Percentiles rank a stretch among this genome's conserved stretches.
Conservation (phyloP, 2,113 vertebrate genomes). For the Chaetodon trifascialis region DNA sequence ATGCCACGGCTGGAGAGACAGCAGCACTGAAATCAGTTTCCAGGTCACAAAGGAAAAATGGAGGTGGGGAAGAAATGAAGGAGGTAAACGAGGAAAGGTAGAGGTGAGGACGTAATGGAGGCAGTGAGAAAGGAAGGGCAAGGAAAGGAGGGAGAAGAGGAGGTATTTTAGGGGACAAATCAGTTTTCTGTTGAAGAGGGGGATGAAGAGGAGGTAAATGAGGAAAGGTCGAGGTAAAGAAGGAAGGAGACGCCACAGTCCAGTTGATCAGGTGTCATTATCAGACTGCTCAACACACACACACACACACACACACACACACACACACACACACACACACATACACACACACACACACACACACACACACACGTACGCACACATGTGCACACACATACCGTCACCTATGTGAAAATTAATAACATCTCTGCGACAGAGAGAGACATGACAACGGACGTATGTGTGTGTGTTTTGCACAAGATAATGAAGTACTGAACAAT, state of each 20-base stretch:
- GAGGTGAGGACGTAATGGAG: background rate
- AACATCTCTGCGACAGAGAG: slow-evolving; percentile 38
- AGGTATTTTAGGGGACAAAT: background rate
- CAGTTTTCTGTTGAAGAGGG: background rate
- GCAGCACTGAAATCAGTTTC: slow-evolving; percentile 5
- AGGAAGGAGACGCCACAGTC: background rate
- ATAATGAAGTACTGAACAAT: slow-evolving; percentile 31
- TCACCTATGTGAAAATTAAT: slow-evolving; percentile 53
- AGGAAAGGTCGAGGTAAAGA: background rate
- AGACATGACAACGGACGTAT: background rate
- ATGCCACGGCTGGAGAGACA: background rate
- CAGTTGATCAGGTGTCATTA: slow-evolving; percentile 22
- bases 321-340: background rate
- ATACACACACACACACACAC: background rate
- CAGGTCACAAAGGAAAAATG: slow-evolving; percentile 34
- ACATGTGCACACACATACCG: slow-evolving; percentile 12
- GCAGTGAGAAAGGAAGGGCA: background rate
- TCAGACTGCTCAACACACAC: background rate
- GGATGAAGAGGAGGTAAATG: background rate
- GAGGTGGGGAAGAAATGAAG: background rate
- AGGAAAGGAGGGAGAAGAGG: background rate
- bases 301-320: background rate
- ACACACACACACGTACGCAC: background rate
- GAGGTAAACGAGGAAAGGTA: background rate
- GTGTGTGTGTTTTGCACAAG: slow-evolving; percentile 33